phyloP scores from a whole-genome alignment of 2,113 vertebrate genomes.

The human region GRCh38 chr1:32933501-32934000 shows the following conservation, averaged over 20 bases:
- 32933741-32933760: neutral
- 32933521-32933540: too few species aligned
- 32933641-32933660: neutral
- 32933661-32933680: slow-evolving; percentile 24
- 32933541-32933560: neutral
- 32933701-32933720: neutral
- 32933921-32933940: neutral
- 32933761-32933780: neutral
- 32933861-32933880: neutral
- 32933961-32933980: slow-evolving; percentile 32
- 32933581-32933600: slow-evolving; percentile 35
- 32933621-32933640: neutral
- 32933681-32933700: slow-evolving; percentile 34
- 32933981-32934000: slow-evolving; percentile 53
- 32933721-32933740: slow-evolving; percentile 7
- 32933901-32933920: slow-evolving; percentile 1
- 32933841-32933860: neutral
- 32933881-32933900: neutral
- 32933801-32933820: slow-evolving; percentile 8
- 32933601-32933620: neutral
- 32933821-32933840: neutral
- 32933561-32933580: neutral
- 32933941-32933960: slow-evolving; percentile 38
- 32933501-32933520: too few species aligned
- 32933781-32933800: slow-evolving; percentile 28